Evolutionary conservation across 2,797 vertebrate species (phyloP).

Genomic region (Tamandua tetradactyla): DNA sequence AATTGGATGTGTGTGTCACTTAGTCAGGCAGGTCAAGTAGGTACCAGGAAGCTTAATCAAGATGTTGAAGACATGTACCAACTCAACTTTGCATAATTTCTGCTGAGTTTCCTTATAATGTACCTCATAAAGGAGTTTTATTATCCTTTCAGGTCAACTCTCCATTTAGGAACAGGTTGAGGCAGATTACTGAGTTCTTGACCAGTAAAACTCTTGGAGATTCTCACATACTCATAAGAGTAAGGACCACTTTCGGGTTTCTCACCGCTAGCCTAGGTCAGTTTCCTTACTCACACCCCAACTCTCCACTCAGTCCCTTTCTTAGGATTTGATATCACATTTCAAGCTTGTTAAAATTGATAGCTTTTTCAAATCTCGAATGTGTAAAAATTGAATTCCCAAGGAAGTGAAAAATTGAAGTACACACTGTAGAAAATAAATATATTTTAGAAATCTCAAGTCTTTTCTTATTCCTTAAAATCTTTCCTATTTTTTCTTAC

Average conservation of each 20-base stretch:
- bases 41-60: background rate
- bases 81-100: background rate
- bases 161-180: slow-evolving; percentile 35
- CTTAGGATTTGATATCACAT: background rate
- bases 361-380: background rate
- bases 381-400: background rate
- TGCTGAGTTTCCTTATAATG: background rate
- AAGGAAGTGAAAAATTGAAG: slow-evolving; percentile 17
- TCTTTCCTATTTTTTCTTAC: slow-evolving; percentile 19
- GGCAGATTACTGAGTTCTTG: background rate
- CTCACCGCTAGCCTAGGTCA: background rate
- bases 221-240: background rate
- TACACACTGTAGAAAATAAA: background rate
- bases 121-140: background rate
- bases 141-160: background rate
- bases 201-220: background rate
- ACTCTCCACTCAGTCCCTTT: background rate
- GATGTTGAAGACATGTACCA: background rate
- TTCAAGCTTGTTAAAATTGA: background rate
- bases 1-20: background rate
- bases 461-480: background rate
- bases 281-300: background rate
- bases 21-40: background rate
- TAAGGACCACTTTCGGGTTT: background rate
- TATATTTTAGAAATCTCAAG: background rate